Evolutionary conservation across 2,888 invertebrate genomes (phyloP).

Genomic region (Cephalotes varians): DNA sequence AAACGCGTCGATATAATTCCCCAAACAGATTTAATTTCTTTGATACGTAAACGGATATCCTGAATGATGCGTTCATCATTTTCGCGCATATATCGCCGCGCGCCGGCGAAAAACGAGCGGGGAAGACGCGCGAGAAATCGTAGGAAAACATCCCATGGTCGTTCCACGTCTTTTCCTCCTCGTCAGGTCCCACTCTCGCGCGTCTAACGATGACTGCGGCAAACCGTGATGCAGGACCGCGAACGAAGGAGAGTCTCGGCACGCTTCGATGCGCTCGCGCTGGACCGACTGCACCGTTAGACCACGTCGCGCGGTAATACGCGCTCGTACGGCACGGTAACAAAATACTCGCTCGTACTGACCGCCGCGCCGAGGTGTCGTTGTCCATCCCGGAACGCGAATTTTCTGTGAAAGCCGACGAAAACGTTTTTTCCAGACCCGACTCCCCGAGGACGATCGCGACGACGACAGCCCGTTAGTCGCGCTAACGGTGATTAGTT

Average conservation of each 20-base stretch:
- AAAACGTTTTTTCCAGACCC: not conserved
- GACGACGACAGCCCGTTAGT: not conserved
- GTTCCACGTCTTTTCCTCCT: constrained; percentile 23
- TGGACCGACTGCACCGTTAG: constrained; percentile 68
- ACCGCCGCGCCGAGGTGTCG: constrained; percentile 12
- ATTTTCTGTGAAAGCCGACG: constrained; percentile 1
- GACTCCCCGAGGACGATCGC: not conserved
- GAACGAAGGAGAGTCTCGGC: constrained; percentile 61
- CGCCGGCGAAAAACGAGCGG: not conserved
- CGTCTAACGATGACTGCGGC: constrained; percentile 38
- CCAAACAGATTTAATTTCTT: constrained; percentile 4
- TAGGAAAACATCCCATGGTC: constrained; percentile 32
- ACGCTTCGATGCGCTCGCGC: constrained; percentile 72
- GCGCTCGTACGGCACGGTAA: constrained; percentile 39
- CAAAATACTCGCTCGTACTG: constrained; percentile 37
- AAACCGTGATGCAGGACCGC: constrained; percentile 53
- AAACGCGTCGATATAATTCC: not conserved
- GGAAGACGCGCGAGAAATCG: constrained; percentile 37
- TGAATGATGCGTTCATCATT: not conserved
- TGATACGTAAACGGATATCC: not conserved
- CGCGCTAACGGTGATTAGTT: not conserved
- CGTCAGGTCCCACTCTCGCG: not conserved
- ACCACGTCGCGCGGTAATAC: constrained; percentile 54
- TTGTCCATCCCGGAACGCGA: constrained; percentile 13
- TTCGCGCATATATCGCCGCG: not conserved